Base-by-base conservation (phyloP, 1,140 invertebrate genomes). In the Bombus consobrinus region DNA sequence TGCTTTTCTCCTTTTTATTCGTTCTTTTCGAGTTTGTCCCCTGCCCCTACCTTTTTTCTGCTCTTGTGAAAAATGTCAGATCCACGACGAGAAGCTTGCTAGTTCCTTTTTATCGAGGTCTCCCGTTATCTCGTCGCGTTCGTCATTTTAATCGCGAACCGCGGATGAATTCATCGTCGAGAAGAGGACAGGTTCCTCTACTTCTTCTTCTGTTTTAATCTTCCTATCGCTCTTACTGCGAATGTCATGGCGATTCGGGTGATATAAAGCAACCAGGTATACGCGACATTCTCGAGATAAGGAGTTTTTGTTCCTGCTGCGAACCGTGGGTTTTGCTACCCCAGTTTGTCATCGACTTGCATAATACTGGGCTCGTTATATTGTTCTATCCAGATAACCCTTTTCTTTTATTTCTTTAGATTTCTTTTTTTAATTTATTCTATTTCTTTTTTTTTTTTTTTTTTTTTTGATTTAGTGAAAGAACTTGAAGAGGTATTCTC, bases 91-190 rank as follows among this genome's bases (percentile, higher is more conserved):
- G 37, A 32, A n/a, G n/a, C 32, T 57, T 66, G 15, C 0, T 12
- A 9, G 59, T 41, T 37, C 32, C 28, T 57, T 83, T 82, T 37
- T 39, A 59, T 37, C 74, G 37, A 22, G 15, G 47, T 18, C 22
- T 32, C 6, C n/a, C 4, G 13, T 32, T 66, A 76, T 57, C 74
- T 43, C 43, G 47, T 71, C 34, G 82, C 62, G 62, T 57, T 68
- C 32, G 53, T 82, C 71, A 32, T 47, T 66, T 83, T 39, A 53
- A 82, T 47, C 81, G 41, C 41, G 32, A 53, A 82, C n/a, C 72
- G 41, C 32, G 43, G 6, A 81, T 34, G 32, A 41, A 71, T 69
- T 71, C 71, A 72, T 53, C 47, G 47, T 53, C 6, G 47, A 53
- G 47, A 53, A 22, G 1, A 53, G 47, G 47, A 53, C 47, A 22